phyloP scores from a whole-genome alignment of 2,113 vertebrate genomes.

The Sminthopsis crassicaudata region DNA sequence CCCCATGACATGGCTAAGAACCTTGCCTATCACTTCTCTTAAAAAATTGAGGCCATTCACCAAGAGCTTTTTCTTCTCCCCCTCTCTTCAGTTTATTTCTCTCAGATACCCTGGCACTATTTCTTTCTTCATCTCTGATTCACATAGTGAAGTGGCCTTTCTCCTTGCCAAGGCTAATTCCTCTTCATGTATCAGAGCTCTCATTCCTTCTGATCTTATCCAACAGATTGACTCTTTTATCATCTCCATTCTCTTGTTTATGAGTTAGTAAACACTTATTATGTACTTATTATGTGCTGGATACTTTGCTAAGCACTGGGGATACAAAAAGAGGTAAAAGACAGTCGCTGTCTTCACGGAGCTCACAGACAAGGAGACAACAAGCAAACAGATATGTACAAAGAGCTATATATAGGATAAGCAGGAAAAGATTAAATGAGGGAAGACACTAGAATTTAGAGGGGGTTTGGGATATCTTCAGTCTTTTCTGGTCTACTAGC shows the following conservation, averaged over 20 bases:
- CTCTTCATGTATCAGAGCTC: background rate
- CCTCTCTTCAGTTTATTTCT: too few species aligned
- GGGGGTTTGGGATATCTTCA: background rate
- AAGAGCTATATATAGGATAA: background rate
- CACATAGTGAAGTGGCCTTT: background rate
- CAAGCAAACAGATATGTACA: background rate
- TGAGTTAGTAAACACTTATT: background rate
- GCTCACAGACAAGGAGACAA: background rate
- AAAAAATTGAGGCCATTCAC: too few species aligned
- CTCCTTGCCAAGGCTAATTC: background rate
- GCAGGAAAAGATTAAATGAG: background rate
- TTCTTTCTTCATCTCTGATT: background rate
- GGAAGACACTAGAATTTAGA: background rate
- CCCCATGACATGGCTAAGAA: too few species aligned
- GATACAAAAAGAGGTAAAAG: background rate
- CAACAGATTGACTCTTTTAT: background rate
- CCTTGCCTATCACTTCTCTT: too few species aligned
- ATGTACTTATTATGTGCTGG: background rate
- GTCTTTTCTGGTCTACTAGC: background rate
- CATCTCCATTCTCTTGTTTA: background rate
- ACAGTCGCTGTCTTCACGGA: background rate
- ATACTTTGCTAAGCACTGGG: background rate
- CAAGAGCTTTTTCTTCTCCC: too few species aligned
- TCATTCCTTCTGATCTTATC: background rate
- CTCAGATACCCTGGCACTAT: background rate